phyloP scores from a whole-genome alignment of 2,113 vertebrate species.

The Cyprinodon variegatus region DNA sequence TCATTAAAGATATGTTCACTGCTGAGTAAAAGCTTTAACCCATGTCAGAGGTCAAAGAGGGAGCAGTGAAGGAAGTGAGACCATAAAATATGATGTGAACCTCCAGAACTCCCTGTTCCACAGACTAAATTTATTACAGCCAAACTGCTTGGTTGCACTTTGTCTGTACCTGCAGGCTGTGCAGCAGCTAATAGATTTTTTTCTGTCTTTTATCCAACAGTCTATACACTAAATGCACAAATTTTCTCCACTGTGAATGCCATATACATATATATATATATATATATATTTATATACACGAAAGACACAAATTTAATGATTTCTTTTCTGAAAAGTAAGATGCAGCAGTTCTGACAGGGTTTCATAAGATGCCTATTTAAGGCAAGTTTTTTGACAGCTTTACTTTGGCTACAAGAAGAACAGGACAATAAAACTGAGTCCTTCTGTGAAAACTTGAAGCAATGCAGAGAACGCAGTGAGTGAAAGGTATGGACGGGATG shows the following conservation, averaged over 20 bases:
- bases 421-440: constrained; percentile 33
- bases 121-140: constrained; percentile 54
- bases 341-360: not conserved
- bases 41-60: constrained; percentile 32
- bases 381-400: constrained; percentile 12
- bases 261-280: too few species aligned
- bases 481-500: constrained; percentile 6
- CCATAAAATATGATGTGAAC: constrained; percentile 51
- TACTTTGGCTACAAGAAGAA: not conserved
- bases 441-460: constrained; percentile 42
- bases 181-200: constrained; percentile 7
- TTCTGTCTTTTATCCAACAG: constrained; percentile 31
- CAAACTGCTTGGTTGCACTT: constrained; percentile 24
- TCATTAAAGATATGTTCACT: constrained; percentile 8
- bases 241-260: not conserved
- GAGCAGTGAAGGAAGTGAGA: constrained; percentile 50
- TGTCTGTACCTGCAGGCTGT: constrained; percentile 17
- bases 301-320: not conserved
- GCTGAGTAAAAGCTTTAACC: constrained; percentile 33
- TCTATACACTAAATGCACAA: constrained; percentile 10
- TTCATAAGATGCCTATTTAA: constrained; percentile 27
- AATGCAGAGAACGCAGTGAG: constrained; percentile 29
- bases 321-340: not conserved
- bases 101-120: constrained; percentile 46
- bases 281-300: too few species aligned